Conservation (phyloP, 2,888 invertebrate species). For the Tiliacea aurago region DNA sequence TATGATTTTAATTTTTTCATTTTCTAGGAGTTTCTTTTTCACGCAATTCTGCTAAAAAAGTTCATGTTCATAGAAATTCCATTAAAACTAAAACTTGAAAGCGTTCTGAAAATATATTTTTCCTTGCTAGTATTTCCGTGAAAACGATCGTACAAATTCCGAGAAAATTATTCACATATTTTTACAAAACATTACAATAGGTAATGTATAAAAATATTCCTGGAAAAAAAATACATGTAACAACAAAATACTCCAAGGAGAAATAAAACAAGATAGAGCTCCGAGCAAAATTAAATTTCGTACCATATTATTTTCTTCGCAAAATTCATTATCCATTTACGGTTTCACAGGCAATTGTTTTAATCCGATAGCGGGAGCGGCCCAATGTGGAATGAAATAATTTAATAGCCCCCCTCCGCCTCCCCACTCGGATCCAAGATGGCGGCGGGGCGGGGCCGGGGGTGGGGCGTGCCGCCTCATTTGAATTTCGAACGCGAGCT, state of each 20-base stretch:
- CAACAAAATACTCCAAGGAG: constrained; percentile 50
- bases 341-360: constrained; percentile 90
- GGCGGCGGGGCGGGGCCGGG: constrained; percentile 88
- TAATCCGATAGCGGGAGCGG: constrained; percentile 89
- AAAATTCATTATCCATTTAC: constrained; percentile 90
- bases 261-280: constrained; percentile 63
- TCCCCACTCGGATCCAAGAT: constrained; percentile 85
- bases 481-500: constrained; percentile 89
- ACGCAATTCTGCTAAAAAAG: background rate
- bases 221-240: constrained; percentile 36
- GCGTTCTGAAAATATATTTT: constrained; percentile 1
- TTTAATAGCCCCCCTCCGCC: constrained; percentile 86
- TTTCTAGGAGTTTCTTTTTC: background rate
- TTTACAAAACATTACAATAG: constrained; percentile 10
- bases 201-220: constrained; percentile 37
- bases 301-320: constrained; percentile 87
- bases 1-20: too few species aligned
- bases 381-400: constrained; percentile 90
- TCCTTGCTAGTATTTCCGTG: background rate
- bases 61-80: background rate
- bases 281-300: constrained; percentile 81
- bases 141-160: background rate
- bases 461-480: constrained; percentile 90
- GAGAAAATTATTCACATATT: constrained; percentile 14
- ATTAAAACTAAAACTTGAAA: background rate